Evolutionary conservation across 2,888 invertebrate genomes (phyloP).

Genomic region (Chironomus riparius): DNA sequence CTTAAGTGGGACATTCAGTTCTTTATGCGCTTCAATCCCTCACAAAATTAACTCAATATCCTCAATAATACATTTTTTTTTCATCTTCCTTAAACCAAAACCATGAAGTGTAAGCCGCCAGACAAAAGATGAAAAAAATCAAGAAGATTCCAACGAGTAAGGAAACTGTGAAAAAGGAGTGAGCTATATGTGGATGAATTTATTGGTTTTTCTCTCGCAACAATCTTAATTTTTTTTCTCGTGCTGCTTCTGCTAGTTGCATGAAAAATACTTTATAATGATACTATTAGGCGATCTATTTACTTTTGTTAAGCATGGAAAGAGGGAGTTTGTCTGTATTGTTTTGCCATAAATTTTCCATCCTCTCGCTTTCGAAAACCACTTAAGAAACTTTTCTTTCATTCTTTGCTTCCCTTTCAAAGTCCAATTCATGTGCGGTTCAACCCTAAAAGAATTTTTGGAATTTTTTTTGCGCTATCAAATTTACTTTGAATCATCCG

Average conservation of each 20-base stretch:
- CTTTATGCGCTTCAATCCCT: too few relatives aligned
- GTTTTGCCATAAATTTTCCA: slow-evolving; percentile 24
- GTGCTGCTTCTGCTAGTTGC: too few relatives aligned
- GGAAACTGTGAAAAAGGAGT: slow-evolving; percentile 7
- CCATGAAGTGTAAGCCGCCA: too few relatives aligned
- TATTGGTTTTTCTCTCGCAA: slow-evolving; percentile 8
- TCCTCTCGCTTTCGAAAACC: slow-evolving; percentile 22
- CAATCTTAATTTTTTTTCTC: neutral
- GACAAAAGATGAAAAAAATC: neutral
- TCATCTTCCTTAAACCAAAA: too few relatives aligned
- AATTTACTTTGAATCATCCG: neutral
- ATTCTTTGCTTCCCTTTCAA: neutral
- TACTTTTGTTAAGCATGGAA: neutral
- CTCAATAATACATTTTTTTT: too few relatives aligned
- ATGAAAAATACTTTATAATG: slow-evolving; percentile 19
- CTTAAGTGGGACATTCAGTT: too few relatives aligned
- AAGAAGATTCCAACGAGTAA: too few relatives aligned
- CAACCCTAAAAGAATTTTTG: slow-evolving; percentile 17
- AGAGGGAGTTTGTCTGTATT: slow-evolving; percentile 10
- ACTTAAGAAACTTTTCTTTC: slow-evolving; percentile 19
- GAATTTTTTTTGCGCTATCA: slow-evolving; percentile 2
- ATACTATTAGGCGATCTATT: slow-evolving; percentile 18
- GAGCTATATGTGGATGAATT: slow-evolving; percentile 11
- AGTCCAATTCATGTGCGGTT: slow-evolving; percentile 2
- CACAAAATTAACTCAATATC: too few relatives aligned